Percentiles rank a stretch among this genome's conserved stretches.
phyloP scores from a whole-genome alignment of 2,888 invertebrate genomes.

The Sphaerophoria rueppellii region DNA sequence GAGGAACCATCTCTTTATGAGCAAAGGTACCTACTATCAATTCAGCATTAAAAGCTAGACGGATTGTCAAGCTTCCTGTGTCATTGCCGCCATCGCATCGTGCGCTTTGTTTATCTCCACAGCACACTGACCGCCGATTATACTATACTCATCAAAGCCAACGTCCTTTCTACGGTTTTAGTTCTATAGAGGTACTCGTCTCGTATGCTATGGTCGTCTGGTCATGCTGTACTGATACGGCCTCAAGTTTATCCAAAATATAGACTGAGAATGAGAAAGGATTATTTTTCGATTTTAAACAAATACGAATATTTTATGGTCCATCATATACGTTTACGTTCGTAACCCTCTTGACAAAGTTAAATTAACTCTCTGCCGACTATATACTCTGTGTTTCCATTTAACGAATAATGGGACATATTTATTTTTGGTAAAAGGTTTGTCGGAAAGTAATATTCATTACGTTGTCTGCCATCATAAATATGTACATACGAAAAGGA shows the following conservation, averaged over 20 bases:
- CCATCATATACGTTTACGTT: not conserved
- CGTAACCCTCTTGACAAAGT: slow-evolving; percentile 46
- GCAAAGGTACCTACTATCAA: not conserved
- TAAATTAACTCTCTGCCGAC: slow-evolving; percentile 48
- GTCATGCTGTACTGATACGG: slow-evolving; percentile 25
- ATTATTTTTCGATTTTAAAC: slow-evolving; percentile 65
- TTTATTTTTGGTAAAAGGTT: slow-evolving; percentile 32
- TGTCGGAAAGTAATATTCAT: slow-evolving; percentile 50
- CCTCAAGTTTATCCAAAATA: slow-evolving; percentile 33
- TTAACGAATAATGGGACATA: slow-evolving; percentile 4
- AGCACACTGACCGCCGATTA: slow-evolving; percentile 51
- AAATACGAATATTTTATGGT: not conserved
- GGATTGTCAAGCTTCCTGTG: slow-evolving; percentile 19
- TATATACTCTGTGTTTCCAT: slow-evolving; percentile 16
- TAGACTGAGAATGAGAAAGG: slow-evolving; percentile 54
- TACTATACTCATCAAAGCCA: slow-evolving; percentile 25
- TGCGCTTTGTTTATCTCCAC: slow-evolving; percentile 50
- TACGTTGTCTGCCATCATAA: slow-evolving; percentile 20
- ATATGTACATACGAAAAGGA: slow-evolving; percentile 31
- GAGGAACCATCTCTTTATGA: not conserved
- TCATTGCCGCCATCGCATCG: slow-evolving; percentile 3
- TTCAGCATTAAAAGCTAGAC: slow-evolving; percentile 26
- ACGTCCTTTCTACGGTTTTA: not conserved
- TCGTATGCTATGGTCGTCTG: not conserved
- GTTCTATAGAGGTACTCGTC: slow-evolving; percentile 5